phyloP scores from a whole-genome alignment of 2,113 vertebrate genomes.

The Danionella cerebrum region DNA sequence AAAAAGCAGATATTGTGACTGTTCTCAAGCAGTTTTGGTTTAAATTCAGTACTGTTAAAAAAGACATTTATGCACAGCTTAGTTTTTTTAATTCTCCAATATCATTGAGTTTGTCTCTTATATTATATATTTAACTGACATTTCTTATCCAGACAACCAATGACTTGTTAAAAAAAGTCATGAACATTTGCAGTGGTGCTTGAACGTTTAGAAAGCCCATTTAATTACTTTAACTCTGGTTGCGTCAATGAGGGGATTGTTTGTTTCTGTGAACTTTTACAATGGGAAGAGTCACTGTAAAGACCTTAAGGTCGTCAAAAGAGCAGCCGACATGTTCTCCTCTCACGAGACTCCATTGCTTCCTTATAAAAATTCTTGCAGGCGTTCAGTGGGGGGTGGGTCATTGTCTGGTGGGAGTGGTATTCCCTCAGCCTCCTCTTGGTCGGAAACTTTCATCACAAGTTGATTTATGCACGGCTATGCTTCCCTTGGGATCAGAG shows the following conservation, averaged over 20 bases:
- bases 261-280: too few relatives aligned
- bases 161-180: too few relatives aligned
- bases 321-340: slow-evolving; percentile 23
- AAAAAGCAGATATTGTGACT: too few relatives aligned
- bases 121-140: too few relatives aligned
- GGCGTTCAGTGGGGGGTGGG: slow-evolving; percentile 41
- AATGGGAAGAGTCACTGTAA: slow-evolving; percentile 17
- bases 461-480: slow-evolving; percentile 62
- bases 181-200: too few relatives aligned
- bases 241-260: too few relatives aligned
- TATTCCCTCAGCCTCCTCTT: slow-evolving; percentile 58
- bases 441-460: slow-evolving; percentile 67
- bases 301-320: slow-evolving; percentile 8
- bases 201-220: not conserved
- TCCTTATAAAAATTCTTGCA: slow-evolving; percentile 62
- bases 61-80: too few relatives aligned
- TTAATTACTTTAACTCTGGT: not conserved
- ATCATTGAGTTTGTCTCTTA: too few relatives aligned
- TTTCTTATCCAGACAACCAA: too few relatives aligned
- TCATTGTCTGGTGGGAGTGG: slow-evolving; percentile 23
- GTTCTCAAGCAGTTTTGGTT: too few relatives aligned
- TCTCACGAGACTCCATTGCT: slow-evolving; percentile 39
- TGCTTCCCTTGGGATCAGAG: slow-evolving; percentile 57
- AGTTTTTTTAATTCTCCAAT: too few relatives aligned
- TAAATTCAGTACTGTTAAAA: too few relatives aligned